Evolutionary conservation across 1,140 invertebrate species (phyloP), one percentile per base, ranked within the genome.

Genomic region (Holotrichia oblita): DNA sequence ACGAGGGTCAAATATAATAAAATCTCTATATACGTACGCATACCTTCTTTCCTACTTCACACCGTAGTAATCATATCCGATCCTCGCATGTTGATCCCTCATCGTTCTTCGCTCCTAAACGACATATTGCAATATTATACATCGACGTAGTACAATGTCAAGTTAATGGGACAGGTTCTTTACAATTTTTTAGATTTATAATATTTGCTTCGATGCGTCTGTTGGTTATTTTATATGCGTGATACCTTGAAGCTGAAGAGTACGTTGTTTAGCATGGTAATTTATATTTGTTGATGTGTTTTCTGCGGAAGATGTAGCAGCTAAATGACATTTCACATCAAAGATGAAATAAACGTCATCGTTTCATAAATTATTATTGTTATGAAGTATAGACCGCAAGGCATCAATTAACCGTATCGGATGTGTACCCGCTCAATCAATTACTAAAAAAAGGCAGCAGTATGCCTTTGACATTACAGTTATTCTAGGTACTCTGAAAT

Each of bases 1-100:
- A 55, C 48, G 14, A 14, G 48, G 48, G 48, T 55, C 48, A 55
- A 55, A 55, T 55, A 17, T 17, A 55, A 55, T 55, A n/a, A 55
- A 55, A 55, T 55, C 48, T 55, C 14, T 55, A 34, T 34, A 34
- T 34, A 34, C 27, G 27, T 34, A 34, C 27, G 27, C 27, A 34
- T 34, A 34, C 27, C 4, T 1, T 34, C 27, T 34, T 34, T 34
- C 27, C 27, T 34, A 4, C 27, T 34, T 34, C 27, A 34, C 27
- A 34, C 27, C 27, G 27, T 34, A 34, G 27, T 34, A 34, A 34
- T 1, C 27, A 34, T 34, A 4, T 55, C n/a, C 17, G 14, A 17
- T 55, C 48, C 6, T 17, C 14, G 14, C 48, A n/a, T 3, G 48
- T 55, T 17, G 12, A 14, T 55, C 48, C 17, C 48, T 17, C 48